Base-by-base conservation (phyloP, 2,888 invertebrate species). In the Protonemura montana region DNA sequence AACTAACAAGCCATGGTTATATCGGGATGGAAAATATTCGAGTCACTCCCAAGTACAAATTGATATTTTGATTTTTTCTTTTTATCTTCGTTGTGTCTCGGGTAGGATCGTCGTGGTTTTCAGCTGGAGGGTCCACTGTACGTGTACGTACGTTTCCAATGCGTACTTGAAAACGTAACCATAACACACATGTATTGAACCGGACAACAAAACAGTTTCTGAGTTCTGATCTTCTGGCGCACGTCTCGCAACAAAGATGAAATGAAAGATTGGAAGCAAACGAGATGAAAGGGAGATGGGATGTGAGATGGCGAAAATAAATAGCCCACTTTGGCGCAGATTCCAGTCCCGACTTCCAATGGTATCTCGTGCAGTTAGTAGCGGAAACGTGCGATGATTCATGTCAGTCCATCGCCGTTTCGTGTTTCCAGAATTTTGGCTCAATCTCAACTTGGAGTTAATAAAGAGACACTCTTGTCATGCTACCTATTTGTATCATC, bases 381-480 rank as follows among this genome's bases (percentile, higher is more conserved):
- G 59, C 59, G 59, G 59, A 59, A 59, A 59, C 21, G 59, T 59
- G 21, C 13, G 3, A 59, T 59, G 59, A 59, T 59, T 59, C 59
- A 59, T 59, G 16, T 21, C 59, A 10, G 21, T 59, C 21, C n/a
- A n/a, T n/a, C n/a, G n/a, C n/a, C 59, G 59, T 10, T 59, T 59
- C 59, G 21, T 10, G 21, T 59, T 59, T 59, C 59, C 13, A 59
- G 59, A 1, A 10, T 59, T 59, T 59, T 59, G 59, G 59, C 59
- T 59, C 59, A 59, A 59, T 59, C 3, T 59, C 59, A 59, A 59
- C 59, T 2, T 59, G 59, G 21, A 59, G 59, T 59, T 59, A 59
- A 59, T 59, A 59, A 59, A 59, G 59, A 59, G 59, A 59, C 59
- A 59, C 59, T 59, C 59, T 59, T 59, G 59, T 59, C 59, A 21